A percentile compares a stretch with the other conserved stretches of the same genome.
phyloP scores from a whole-genome alignment of 2,888 invertebrate species.

The Caenorhabditis angaria region DNA sequence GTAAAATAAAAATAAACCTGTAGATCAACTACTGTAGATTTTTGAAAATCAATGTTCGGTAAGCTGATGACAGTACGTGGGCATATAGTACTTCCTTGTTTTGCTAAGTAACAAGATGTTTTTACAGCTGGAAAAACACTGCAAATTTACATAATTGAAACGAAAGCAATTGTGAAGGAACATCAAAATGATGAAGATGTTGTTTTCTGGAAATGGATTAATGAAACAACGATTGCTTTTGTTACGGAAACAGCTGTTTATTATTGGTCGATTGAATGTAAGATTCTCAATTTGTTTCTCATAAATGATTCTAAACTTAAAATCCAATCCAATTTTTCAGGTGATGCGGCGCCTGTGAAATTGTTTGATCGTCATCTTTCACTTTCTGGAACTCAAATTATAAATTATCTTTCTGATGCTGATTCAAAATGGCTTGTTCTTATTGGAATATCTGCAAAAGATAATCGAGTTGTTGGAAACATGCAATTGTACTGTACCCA shows the following conservation, averaged over 20 bases:
- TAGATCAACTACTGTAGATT: no score
- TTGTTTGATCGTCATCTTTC: constrained; percentile 96
- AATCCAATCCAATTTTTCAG: no score
- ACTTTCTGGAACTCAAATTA: constrained; percentile 94
- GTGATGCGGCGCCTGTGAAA: constrained; percentile 90
- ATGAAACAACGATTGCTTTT: constrained; percentile 90
- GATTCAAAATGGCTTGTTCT: no score
- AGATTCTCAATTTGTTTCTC: not conserved
- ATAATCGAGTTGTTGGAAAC: no score
- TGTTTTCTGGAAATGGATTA: no score
- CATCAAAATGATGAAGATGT: constrained; percentile 90
- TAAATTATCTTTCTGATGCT: constrained; percentile 96
- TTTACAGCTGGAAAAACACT: constrained; percentile 88
- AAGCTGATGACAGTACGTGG: no score
- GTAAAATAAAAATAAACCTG: no score
- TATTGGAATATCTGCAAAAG: no score
- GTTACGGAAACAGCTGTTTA: constrained; percentile 94
- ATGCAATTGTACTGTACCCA: no score
- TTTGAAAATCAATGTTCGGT: no score
- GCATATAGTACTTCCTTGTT: no score
- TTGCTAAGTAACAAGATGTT: no score
- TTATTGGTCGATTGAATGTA: constrained; percentile 99
- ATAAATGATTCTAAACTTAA: not conserved
- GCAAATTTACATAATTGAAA: constrained; percentile 99
- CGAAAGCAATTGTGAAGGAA: constrained; percentile 99